A percentile compares a stretch with the other conserved stretches of the same genome.
phyloP scores from a whole-genome alignment of 2,113 vertebrate genomes.

The Rhodinocichla rosea region DNA sequence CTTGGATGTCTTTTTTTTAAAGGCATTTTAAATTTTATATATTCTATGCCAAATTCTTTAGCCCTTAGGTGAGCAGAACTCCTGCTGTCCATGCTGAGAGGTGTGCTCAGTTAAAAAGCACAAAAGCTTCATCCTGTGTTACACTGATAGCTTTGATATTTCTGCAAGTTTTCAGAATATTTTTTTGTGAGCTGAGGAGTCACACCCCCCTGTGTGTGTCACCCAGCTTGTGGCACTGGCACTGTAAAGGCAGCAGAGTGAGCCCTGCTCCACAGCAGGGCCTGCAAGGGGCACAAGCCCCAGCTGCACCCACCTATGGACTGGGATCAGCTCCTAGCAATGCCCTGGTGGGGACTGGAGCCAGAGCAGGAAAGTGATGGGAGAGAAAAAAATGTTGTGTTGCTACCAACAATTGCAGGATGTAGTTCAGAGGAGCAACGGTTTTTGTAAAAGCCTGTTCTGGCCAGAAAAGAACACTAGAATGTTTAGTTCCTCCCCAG shows the following conservation, averaged over 20 bases:
- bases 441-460: neutral
- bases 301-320: fast-evolving
- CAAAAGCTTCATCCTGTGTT: neutral
- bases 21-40: neutral
- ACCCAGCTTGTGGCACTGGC: neutral
- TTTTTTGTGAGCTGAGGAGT: neutral
- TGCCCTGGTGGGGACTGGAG: fast-evolving
- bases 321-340: fast-evolving
- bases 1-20: neutral
- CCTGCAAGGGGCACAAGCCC: fast-evolving
- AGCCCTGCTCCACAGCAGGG: neutral
- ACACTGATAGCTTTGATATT: neutral
- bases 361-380: neutral
- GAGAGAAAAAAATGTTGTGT: neutral
- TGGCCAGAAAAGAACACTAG: neutral
- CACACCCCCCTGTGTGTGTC: neutral
- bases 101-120: neutral
- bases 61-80: neutral
- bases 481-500: neutral
- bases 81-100: neutral
- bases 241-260: neutral
- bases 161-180: neutral
- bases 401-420: neutral
- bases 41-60: neutral
- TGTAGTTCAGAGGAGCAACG: neutral